Evolutionary conservation across 2,113 vertebrate species (phyloP).

Genomic region (Struthio camelus): DNA sequence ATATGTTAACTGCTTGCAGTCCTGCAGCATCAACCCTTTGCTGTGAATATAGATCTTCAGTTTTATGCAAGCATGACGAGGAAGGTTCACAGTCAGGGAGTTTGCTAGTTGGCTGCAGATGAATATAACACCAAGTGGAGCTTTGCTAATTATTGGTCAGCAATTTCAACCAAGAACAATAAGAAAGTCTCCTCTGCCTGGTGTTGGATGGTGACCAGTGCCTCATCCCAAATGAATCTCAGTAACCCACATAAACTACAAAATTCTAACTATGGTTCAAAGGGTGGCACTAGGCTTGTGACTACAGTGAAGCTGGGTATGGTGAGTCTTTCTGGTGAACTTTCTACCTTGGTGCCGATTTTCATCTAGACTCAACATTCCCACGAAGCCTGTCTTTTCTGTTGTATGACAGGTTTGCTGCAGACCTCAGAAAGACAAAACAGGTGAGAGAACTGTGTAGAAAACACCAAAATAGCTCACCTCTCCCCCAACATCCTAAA

Average conservation of each 20-base stretch:
- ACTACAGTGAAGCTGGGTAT: accelerated
- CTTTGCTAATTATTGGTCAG: neutral
- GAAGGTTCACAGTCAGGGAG: neutral
- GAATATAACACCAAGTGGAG: neutral
- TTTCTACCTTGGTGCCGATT: neutral
- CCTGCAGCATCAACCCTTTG: neutral
- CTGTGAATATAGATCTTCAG: neutral
- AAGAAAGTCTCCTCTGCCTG: neutral
- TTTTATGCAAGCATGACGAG: neutral
- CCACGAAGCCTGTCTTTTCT: neutral
- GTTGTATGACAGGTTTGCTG: neutral
- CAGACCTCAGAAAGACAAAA: neutral
- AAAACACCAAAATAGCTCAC: neutral
- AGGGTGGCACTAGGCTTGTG: neutral
- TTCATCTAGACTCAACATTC: neutral
- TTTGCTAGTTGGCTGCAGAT: neutral
- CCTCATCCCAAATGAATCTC: neutral
- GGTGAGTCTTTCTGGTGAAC: neutral
- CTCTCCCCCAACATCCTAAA: neutral
- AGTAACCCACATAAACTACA: neutral
- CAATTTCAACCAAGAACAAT: neutral
- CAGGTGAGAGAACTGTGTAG: neutral
- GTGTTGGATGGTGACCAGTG: neutral
- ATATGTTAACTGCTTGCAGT: neutral
- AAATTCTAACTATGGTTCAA: accelerated